These are phyloP conservation scores for Cheirogaleus medius DNA, from an alignment of 2,113 vertebrate species.

Conservation along the genomic window DNA sequence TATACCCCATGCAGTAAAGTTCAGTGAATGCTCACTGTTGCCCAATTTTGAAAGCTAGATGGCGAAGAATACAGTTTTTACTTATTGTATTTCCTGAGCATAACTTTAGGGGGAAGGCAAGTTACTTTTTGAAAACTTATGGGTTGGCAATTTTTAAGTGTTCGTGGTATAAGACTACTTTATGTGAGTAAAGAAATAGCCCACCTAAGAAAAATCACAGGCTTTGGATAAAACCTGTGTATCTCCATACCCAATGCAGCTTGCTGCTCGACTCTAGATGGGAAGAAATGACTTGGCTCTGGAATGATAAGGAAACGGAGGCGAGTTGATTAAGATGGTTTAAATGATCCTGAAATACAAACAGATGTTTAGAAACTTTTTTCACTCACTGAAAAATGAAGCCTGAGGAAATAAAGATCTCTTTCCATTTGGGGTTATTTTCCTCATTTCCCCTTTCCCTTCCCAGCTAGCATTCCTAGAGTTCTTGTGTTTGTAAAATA, in stretches of 20 bases:
- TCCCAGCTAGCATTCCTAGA: not conserved
- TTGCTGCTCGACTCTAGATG: not conserved
- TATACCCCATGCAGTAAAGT: not conserved
- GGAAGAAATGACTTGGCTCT: not conserved
- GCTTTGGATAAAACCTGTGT: slow-evolving; percentile 15
- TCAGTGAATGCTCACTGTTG: not conserved
- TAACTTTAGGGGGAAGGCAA: not conserved
- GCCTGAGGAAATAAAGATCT: not conserved
- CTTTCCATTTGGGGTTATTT: not conserved
- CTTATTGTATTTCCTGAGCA: not conserved
- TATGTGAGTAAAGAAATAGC: not conserved
- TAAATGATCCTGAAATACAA: not conserved
- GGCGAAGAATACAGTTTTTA: not conserved
- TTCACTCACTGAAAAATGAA: slow-evolving; percentile 6
- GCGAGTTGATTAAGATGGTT: not conserved
- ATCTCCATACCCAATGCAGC: not conserved
- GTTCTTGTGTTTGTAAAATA: not conserved
- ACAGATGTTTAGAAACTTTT: not conserved
- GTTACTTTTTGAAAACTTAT: not conserved
- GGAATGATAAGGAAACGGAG: not conserved
- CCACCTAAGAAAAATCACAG: not conserved
- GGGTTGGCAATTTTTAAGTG: not conserved
- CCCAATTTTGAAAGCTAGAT: not conserved
- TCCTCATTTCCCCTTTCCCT: not conserved
- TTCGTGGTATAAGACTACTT: not conserved